phyloP scores from a whole-genome alignment of 1,140 invertebrate species.

The Philotrypesis tridentata region DNA sequence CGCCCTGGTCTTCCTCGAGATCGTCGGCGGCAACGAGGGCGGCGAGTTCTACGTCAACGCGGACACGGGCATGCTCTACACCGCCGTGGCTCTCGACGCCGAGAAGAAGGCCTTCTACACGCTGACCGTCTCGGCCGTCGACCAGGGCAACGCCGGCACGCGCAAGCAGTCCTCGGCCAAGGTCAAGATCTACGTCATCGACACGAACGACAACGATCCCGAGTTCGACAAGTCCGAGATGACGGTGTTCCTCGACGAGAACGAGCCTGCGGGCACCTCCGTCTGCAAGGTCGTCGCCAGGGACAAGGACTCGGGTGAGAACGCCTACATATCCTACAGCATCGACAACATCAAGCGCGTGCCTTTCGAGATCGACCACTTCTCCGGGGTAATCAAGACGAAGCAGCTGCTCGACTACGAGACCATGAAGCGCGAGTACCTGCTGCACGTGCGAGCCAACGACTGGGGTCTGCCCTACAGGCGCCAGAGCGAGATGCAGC shows the following conservation, averaged over 20 bases:
- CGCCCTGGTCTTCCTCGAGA: constrained; percentile 88
- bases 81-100: constrained; percentile 87
- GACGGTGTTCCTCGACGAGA: constrained; percentile 86
- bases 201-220: constrained; percentile 95
- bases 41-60: constrained; percentile 91
- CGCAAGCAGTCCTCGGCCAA: constrained; percentile 91
- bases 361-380: constrained; percentile 97
- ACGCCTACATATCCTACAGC: constrained; percentile 95
- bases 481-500: constrained; percentile 89
- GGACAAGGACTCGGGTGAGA: constrained; percentile 94
- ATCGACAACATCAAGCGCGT: constrained; percentile 91
- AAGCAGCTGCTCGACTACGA: constrained; percentile 92
- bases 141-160: constrained; percentile 88
- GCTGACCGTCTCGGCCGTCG: constrained; percentile 91
- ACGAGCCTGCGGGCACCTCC: constrained; percentile 87
- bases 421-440: constrained; percentile 87
- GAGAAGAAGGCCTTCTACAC: constrained; percentile 92
- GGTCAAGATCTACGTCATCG: constrained; percentile 90
- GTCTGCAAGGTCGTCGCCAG: constrained; percentile 88
- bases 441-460: constrained; percentile 89
- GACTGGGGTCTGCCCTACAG: constrained; percentile 95
- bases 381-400: constrained; percentile 90
- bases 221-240: constrained; percentile 84
- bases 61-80: constrained; percentile 92
- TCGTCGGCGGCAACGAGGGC: constrained; percentile 93